phyloP scores from a whole-genome alignment of 2,797 vertebrate genomes.

The Xenopus petersii region DNA sequence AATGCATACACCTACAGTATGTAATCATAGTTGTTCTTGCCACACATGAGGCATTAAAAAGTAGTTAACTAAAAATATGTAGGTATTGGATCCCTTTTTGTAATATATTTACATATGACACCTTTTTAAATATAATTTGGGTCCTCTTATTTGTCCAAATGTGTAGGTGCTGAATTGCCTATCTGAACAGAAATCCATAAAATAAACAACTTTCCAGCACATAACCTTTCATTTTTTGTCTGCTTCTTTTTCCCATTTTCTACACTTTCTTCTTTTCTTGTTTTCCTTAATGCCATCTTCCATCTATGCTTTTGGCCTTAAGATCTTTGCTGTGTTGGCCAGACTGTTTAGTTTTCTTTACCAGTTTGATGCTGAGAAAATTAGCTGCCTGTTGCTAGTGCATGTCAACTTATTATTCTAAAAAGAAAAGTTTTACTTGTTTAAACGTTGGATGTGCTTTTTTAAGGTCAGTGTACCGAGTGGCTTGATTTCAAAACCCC shows the following conservation, averaged over 20 bases:
- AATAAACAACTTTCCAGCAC: slow-evolving; percentile 48
- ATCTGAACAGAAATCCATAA: slow-evolving; percentile 17
- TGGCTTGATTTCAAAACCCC: too few relatives aligned
- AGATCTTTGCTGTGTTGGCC: too few relatives aligned
- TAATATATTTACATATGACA: slow-evolving; percentile 30
- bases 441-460: too few relatives aligned
- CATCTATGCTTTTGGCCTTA: neutral
- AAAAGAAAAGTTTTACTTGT: too few relatives aligned
- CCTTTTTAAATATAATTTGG: slow-evolving; percentile 12
- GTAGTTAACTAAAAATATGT: neutral
- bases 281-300: neutral
- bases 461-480: too few relatives aligned
- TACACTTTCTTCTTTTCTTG: slow-evolving; percentile 1
- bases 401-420: too few relatives aligned
- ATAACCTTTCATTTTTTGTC: slow-evolving; percentile 44
- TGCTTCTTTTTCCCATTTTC: slow-evolving; percentile 35
- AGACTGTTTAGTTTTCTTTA: too few relatives aligned
- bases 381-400: too few relatives aligned
- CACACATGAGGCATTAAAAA: slow-evolving; percentile 20
- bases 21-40: slow-evolving; percentile 8
- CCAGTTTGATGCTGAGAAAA: too few relatives aligned
- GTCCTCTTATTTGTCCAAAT: slow-evolving; percentile 27
- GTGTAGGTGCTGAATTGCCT: slow-evolving; percentile 15
- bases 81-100: slow-evolving; percentile 37
- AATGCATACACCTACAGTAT: slow-evolving; percentile 4